These are phyloP conservation scores for Tenebrio molitor DNA, from an alignment of 1,140 invertebrate species.

Conservation along the genomic window DNA sequence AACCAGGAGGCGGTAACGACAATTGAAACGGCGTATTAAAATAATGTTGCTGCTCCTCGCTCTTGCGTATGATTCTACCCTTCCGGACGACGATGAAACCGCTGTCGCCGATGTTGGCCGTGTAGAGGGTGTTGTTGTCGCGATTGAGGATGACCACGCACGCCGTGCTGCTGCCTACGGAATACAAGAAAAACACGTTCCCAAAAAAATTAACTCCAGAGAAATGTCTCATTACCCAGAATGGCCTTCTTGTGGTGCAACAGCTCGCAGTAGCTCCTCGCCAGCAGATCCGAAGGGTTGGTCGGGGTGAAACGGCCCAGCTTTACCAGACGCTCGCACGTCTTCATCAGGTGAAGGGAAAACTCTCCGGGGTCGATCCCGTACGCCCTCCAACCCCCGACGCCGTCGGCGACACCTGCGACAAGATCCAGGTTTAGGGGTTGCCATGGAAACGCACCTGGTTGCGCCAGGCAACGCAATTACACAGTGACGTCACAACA, in stretches of 20 bases:
- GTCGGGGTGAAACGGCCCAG: conserved; percentile 87
- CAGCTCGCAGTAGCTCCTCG: conserved; percentile 92
- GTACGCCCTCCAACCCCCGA: conserved; percentile 97
- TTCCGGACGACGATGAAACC: conserved; percentile 94
- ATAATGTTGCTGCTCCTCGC: conserved; percentile 97
- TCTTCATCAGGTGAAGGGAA: conserved; percentile 92
- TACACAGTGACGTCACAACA: too few relatives aligned
- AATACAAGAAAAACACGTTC: too few relatives aligned
- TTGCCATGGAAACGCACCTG: conserved; percentile 16
- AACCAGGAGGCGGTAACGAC: conserved; percentile 91
- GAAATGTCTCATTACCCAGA: too few relatives aligned
- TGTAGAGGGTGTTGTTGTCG: conserved; percentile 89
- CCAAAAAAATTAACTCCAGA: too few relatives aligned
- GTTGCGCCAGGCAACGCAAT: neutral
- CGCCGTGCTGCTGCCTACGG: conserved; percentile 97
- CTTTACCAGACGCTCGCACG: conserved; percentile 92
- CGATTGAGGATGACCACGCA: conserved; percentile 95
- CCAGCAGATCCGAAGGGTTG: conserved; percentile 88
- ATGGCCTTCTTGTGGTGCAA: conserved; percentile 93
- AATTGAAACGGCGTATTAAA: conserved; percentile 99
- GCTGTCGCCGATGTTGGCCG: conserved; percentile 98
- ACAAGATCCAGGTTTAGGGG: conserved; percentile 52
- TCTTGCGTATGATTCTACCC: conserved; percentile 89
- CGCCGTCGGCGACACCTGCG: conserved; percentile 96
- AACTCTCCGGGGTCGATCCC: conserved; percentile 98